Base-by-base conservation (phyloP, 1,140 invertebrate genomes). In the Aphis gossypii region DNA sequence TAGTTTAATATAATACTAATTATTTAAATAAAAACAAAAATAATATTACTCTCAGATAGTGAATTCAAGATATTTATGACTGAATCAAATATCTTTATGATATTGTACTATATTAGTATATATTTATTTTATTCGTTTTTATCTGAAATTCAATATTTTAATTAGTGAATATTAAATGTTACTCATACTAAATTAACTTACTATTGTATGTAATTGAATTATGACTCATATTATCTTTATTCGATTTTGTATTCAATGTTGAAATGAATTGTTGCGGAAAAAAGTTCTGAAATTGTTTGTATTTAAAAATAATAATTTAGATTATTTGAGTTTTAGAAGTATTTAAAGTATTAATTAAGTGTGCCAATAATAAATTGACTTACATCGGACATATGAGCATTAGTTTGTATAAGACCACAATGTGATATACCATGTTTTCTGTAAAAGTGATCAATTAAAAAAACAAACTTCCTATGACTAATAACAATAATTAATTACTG, bases 1-100 rank as follows among this genome's bases (percentile, higher is more conserved):
- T 84, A 56, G 76, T 51, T 93, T 48, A 84, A 38, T 54, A 35
- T 93, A 93, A 93, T 93, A 93, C 92, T 93, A 93, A 56, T 93
- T 84, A 93, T 54, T 54, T 83, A 93, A 93, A 84, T 83, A 92
- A 51, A 82, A 92, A 92, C 41, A 48, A 91, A 82, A 76, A 92
- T 92, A 82, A 48, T 41, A 83, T 82, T 82, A 92, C 1, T 92
- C 30, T 83, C 44, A 68, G 25, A 60, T 60, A 56, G 51, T 90
- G 54, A 90, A 60, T 68, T 90, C n/a, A 20, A 90, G 89, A 90
- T 68, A 90, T 90, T 90, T 68, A 18, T 68, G 9, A 90, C 54
- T 90, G 35, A 41, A 90, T 90, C 38, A 68, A 90, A 90, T 44
- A 90, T 44, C 51, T 90, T n/a, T 60, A 68, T 41, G 56, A 51